Conservation (phyloP, 2,888 invertebrate species). For the Hydraecia micacea region DNA sequence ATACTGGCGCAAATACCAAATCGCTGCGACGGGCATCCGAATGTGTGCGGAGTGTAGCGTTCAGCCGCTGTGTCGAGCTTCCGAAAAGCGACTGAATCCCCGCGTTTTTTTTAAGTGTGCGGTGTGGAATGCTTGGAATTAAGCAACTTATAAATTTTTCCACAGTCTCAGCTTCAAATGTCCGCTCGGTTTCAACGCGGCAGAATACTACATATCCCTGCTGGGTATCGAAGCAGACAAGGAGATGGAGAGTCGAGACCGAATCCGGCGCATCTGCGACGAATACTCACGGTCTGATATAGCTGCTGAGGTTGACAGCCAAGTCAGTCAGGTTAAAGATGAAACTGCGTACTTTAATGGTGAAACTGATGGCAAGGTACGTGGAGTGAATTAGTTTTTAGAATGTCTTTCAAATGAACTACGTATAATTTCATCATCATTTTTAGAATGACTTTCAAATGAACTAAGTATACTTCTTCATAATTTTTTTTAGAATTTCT, state of each 20-base stretch:
- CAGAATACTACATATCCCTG: constrained; percentile 94
- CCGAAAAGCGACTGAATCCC: too few relatives aligned
- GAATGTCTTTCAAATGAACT: not conserved
- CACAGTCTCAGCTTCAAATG: constrained; percentile 91
- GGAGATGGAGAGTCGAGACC: constrained; percentile 82
- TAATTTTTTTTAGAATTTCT: too few relatives aligned
- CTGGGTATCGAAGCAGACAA: constrained; percentile 86
- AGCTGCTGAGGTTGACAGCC: constrained; percentile 80
- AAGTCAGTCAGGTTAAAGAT: constrained; percentile 83
- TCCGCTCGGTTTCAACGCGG: constrained; percentile 95
- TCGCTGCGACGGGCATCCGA: too few relatives aligned
- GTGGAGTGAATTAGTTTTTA: not conserved
- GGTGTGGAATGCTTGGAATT: too few relatives aligned
- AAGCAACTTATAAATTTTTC: not conserved
- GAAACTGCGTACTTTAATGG: constrained; percentile 86
- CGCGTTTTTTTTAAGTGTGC: too few relatives aligned
- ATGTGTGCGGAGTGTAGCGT: too few relatives aligned
- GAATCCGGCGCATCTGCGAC: constrained; percentile 89
- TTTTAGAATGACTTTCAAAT: not conserved
- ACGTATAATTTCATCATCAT: not conserved
- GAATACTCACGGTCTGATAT: constrained; percentile 88
- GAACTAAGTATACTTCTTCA: not conserved
- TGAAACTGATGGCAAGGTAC: constrained; percentile 80
- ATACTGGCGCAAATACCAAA: too few relatives aligned
- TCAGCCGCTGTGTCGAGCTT: too few relatives aligned